Conservation (phyloP, 2,888 invertebrate genomes). For the Limenitis camilla region DNA sequence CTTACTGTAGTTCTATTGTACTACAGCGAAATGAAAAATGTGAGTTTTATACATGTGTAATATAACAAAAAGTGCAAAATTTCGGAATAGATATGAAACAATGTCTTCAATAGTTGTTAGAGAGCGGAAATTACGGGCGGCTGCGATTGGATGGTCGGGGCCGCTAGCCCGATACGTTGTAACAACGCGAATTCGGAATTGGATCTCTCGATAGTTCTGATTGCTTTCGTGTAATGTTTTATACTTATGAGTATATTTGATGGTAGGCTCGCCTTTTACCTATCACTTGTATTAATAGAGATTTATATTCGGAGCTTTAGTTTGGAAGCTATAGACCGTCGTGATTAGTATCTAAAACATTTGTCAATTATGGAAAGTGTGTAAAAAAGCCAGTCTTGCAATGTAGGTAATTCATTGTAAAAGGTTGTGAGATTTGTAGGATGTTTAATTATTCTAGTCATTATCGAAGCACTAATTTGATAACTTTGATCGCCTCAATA, state of each 20-base stretch:
- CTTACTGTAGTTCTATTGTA: background rate
- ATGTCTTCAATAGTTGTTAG: slow-evolving; percentile 49
- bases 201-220: slow-evolving; percentile 56
- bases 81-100: slow-evolving; percentile 36
- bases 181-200: slow-evolving; percentile 51
- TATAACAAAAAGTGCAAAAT: slow-evolving; percentile 11
- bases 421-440: no score
- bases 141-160: slow-evolving; percentile 32
- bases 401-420: no score
- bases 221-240: slow-evolving; percentile 47
- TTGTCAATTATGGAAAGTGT: no score
- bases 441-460: no score
- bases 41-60: slow-evolving; percentile 23
- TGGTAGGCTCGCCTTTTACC: no score
- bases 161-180: slow-evolving; percentile 40
- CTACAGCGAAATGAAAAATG: slow-evolving; percentile 32
- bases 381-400: no score
- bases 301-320: no score
- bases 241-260: slow-evolving; percentile 17
- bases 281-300: no score
- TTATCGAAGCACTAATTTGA: no score
- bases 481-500: no score
- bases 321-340: no score
- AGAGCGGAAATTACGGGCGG: slow-evolving; percentile 46
- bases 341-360: no score